These are phyloP conservation scores for Nothobranchius kuhntae DNA, from an alignment of 2,113 vertebrate genomes.

Conservation along the genomic window DNA sequence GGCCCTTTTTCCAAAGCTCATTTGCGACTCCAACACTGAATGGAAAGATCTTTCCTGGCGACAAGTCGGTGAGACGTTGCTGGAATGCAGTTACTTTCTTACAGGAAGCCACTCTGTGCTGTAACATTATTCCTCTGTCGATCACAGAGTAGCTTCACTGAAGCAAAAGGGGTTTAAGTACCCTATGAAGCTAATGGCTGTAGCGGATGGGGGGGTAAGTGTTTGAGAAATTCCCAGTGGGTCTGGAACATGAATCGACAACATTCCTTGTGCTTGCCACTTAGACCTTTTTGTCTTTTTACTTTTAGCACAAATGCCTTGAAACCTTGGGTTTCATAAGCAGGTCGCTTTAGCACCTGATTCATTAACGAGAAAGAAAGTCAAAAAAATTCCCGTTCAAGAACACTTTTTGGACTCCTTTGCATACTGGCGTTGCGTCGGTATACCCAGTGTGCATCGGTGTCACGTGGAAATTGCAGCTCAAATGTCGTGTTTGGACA, in stretches of 20 bases:
- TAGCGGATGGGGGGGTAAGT: neutral
- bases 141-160: conserved; percentile 43
- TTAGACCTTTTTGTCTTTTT: neutral
- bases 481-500: no score
- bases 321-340: no score
- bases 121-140: conserved; percentile 44
- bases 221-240: conserved; percentile 35
- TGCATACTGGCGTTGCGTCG: no score
- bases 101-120: conserved; percentile 25
- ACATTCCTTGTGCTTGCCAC: conserved; percentile 4
- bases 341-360: no score
- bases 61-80: conserved; percentile 8
- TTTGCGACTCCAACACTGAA: conserved; percentile 1
- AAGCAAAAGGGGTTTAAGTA: conserved; percentile 63
- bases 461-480: no score
- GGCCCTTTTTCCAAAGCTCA: conserved; percentile 5
- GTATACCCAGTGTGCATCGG: no score
- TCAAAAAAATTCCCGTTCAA: no score
- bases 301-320: no score
- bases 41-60: neutral
- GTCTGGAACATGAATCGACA: neutral
- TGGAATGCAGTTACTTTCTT: conserved; percentile 21
- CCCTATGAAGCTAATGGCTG: conserved; percentile 46
- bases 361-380: no score
- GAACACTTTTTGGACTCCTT: no score